Conservation (phyloP, 2,797 vertebrate genomes). For the Pteropus rufus region DNA sequence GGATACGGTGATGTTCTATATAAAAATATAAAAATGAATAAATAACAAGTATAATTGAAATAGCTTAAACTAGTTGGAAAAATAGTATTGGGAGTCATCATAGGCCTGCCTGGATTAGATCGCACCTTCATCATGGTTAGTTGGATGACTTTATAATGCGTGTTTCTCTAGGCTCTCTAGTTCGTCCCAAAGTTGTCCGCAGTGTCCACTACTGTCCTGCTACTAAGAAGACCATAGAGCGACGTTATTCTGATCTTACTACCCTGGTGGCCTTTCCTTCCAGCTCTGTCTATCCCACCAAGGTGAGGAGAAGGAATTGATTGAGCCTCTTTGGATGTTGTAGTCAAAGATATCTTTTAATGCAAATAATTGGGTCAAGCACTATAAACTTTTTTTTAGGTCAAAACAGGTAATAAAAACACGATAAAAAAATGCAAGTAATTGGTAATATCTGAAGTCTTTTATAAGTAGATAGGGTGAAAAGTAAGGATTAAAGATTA, state of each 20-base stretch:
- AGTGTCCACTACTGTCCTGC: slow-evolving; percentile 98
- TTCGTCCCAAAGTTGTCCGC: slow-evolving; percentile 96
- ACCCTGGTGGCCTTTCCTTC: slow-evolving; percentile 95
- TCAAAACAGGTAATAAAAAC: too few species aligned
- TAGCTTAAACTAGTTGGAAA: neutral
- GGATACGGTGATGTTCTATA: neutral
- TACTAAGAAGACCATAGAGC: slow-evolving; percentile 97
- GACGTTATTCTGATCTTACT: slow-evolving; percentile 95
- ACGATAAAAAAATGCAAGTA: neutral
- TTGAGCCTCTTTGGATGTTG: neutral
- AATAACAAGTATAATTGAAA: neutral
- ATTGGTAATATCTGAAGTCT: neutral
- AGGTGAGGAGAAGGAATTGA: slow-evolving; percentile 82
- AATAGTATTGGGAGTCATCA: neutral
- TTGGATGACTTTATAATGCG: neutral
- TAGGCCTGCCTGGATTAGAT: neutral
- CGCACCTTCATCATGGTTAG: neutral
- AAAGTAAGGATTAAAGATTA: neutral
- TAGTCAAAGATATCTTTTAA: neutral
- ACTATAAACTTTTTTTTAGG: too few species aligned
- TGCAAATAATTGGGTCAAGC: neutral
- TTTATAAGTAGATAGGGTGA: neutral
- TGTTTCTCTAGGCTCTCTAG: slow-evolving; percentile 89
- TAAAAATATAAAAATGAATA: neutral
- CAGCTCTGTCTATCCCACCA: slow-evolving; percentile 94